These are phyloP conservation scores for Cryptosula pallasiana DNA, from an alignment of 2,888 invertebrate genomes.

Conservation along the genomic window DNA sequence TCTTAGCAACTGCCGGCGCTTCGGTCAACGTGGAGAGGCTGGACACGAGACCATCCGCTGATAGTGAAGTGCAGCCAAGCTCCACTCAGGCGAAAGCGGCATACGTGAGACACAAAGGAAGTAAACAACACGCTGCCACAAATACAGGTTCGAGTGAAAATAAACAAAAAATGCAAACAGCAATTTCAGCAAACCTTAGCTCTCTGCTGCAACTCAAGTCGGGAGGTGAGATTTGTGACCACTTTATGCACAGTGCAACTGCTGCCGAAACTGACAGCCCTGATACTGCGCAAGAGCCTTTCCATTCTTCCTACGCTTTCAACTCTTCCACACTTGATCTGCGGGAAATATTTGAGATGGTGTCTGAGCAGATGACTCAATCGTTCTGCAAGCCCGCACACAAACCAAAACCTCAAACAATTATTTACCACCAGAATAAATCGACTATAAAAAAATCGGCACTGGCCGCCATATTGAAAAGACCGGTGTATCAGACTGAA, in stretches of 20 bases:
- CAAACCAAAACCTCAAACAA: not conserved
- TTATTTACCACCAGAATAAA: not conserved
- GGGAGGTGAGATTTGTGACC: not conserved
- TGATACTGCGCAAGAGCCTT: not conserved
- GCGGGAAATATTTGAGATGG: not conserved
- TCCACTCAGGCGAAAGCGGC: not conserved
- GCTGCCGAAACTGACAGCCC: not conserved
- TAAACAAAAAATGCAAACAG: not conserved
- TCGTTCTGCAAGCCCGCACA: conserved; percentile 12
- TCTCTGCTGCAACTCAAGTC: not conserved
- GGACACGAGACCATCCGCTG: not conserved
- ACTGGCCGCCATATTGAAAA: not conserved
- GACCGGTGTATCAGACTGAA: not conserved
- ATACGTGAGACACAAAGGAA: not conserved
- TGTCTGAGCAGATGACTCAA: conserved; percentile 2
- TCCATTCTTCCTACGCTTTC: not conserved
- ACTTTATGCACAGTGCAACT: not conserved
- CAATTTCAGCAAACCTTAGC: not conserved
- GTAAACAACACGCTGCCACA: not conserved
- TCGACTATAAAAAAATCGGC: not conserved
- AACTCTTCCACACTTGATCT: not conserved
- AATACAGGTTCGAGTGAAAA: not conserved
- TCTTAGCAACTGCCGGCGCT: conserved; percentile 35
- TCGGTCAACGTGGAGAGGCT: not conserved
- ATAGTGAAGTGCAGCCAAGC: not conserved